A percentile compares a stretch with the other conserved stretches of the same genome.
Conservation (phyloP, 2,888 invertebrate species). For the Philhelius pedissequus region DNA sequence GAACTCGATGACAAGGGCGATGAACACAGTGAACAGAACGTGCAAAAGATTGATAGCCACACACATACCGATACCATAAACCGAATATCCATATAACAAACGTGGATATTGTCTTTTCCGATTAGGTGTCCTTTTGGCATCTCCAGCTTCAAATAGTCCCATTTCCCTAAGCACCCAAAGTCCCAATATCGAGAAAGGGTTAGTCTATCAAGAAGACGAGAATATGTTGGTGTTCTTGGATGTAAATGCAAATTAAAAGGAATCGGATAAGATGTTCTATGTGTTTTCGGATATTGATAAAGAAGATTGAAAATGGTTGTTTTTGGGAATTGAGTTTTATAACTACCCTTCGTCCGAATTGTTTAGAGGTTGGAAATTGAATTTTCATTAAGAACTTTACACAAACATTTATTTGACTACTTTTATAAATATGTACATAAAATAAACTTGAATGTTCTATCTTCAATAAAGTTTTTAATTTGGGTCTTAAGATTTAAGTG, state of each 20-base stretch:
- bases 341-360: not conserved
- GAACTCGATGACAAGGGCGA: slow-evolving; percentile 5
- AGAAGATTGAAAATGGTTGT: slow-evolving; percentile 29
- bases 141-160: not conserved
- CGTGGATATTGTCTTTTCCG: slow-evolving; percentile 59
- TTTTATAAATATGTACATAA: not conserved
- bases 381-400: slow-evolving; percentile 44
- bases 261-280: slow-evolving; percentile 49
- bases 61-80: slow-evolving; percentile 28
- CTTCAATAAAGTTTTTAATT: not conserved
- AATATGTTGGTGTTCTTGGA: slow-evolving; percentile 57
- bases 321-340: slow-evolving; percentile 6
- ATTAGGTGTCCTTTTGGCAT: slow-evolving; percentile 43
- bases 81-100: slow-evolving; percentile 23
- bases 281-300: slow-evolving; percentile 52
- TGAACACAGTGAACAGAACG: slow-evolving; percentile 34
- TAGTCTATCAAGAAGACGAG: slow-evolving; percentile 3
- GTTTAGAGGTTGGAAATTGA: slow-evolving; percentile 10
- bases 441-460: not conserved
- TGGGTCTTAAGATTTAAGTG: not conserved
- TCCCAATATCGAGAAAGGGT: slow-evolving; percentile 24
- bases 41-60: slow-evolving; percentile 63
- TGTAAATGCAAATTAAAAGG: slow-evolving; percentile 64
- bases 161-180: not conserved
- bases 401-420: not conserved